These are phyloP conservation scores for Thermophis baileyi DNA, from an alignment of 2,113 vertebrate genomes.

Conservation along the genomic window DNA sequence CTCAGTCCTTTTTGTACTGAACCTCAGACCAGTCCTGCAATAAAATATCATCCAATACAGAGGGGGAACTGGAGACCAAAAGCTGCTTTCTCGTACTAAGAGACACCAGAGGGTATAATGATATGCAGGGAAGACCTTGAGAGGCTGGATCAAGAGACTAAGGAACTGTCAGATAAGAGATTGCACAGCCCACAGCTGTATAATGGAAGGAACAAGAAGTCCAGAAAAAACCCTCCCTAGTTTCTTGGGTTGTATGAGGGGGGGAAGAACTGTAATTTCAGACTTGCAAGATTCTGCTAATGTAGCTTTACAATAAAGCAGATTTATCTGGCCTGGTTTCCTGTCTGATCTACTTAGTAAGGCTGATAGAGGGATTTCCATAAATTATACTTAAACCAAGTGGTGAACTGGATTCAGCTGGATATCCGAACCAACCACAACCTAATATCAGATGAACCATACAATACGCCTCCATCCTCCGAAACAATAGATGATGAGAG, in stretches of 20 bases:
- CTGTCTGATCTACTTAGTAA: not conserved
- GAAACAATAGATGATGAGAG: too few relatives aligned
- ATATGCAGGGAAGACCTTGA: not conserved
- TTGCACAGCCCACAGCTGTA: not conserved
- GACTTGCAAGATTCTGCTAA: not conserved
- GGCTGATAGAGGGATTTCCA: not conserved
- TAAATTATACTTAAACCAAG: not conserved
- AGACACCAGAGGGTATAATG: not conserved
- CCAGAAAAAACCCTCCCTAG: not conserved
- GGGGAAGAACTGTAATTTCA: not conserved
- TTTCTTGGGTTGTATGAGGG: not conserved
- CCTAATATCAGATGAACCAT: conserved; percentile 11
- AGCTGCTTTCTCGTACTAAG: not conserved
- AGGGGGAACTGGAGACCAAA: too few relatives aligned
- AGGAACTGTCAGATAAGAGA: not conserved
- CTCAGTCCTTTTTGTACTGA: not conserved
- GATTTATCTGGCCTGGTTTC: not conserved
- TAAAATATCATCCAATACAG: not conserved
- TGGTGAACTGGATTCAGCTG: not conserved
- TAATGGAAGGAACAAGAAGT: not conserved
- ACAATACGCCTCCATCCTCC: conserved; percentile 11
- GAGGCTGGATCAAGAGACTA: not conserved
- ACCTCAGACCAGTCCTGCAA: not conserved
- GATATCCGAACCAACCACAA: conserved; percentile 18
- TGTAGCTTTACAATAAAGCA: not conserved